Percentiles rank a stretch among this genome's conserved stretches.
phyloP scores from a whole-genome alignment of 2,797 vertebrate species.

The Diplodus puntazzo region DNA sequence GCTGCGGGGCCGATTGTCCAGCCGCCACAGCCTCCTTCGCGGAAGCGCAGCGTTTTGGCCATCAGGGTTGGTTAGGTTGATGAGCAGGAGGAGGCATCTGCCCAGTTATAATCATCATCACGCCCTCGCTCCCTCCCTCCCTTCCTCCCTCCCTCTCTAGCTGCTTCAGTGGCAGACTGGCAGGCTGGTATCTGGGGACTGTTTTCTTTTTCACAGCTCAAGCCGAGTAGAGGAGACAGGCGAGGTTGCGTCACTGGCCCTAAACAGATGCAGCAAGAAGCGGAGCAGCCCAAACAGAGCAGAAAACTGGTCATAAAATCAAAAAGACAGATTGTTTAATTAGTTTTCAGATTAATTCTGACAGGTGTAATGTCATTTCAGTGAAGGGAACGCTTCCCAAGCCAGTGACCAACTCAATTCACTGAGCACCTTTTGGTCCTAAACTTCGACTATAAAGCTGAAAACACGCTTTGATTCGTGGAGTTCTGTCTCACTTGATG shows the following conservation, averaged over 20 bases:
- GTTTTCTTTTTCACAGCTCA: conserved; percentile 61
- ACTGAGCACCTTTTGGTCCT: no score
- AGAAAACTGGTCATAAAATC: background rate
- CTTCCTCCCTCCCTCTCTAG: conserved; percentile 1
- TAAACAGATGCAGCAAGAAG: conserved; percentile 31
- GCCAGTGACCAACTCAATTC: background rate
- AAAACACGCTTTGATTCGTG: conserved; percentile 18
- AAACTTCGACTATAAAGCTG: background rate
- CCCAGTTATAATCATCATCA: conserved; percentile 61
- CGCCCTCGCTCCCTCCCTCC: background rate
- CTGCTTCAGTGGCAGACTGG: conserved; percentile 41
- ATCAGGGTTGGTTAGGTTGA: conserved; percentile 73
- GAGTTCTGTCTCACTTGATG: conserved; percentile 23
- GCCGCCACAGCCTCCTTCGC: conserved; percentile 35
- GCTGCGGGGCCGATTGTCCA: conserved; percentile 55
- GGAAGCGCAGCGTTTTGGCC: conserved; percentile 60
- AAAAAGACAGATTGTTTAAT: background rate
- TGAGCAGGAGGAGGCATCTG: conserved; percentile 68
- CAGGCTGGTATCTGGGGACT: conserved; percentile 57
- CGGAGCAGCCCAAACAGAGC: conserved; percentile 22
- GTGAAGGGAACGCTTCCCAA: background rate
- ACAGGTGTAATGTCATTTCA: conserved; percentile 34
- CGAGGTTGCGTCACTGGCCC: conserved; percentile 41
- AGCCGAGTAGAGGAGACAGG: conserved; percentile 57
- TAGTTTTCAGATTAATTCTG: conserved; percentile 24